Percentiles rank a stretch among this genome's conserved stretches.
phyloP scores from a whole-genome alignment of 2,888 invertebrate genomes.

The Phrixothrix hirtus region DNA sequence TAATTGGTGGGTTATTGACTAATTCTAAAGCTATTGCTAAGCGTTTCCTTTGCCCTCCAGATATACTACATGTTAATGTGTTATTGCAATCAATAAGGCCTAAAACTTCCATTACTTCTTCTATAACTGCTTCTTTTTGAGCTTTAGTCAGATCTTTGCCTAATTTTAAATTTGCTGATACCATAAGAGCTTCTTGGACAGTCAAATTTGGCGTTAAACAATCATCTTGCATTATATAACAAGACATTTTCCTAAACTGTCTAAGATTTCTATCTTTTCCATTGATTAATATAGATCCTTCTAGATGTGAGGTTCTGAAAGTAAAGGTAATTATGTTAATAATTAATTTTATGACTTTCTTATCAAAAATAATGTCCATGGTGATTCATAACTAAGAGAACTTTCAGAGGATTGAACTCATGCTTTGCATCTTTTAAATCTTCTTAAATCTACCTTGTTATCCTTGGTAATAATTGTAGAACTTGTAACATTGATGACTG shows the following conservation, averaged over 20 bases:
- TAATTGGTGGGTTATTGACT: constrained; percentile 94
- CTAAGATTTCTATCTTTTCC: constrained; percentile 84
- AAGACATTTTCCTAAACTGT: constrained; percentile 89
- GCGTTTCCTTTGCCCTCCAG: constrained; percentile 90
- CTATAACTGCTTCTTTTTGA: constrained; percentile 78
- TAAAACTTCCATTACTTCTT: constrained; percentile 84
- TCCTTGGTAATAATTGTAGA: no score
- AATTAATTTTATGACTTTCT: no score
- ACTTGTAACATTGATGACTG: no score
- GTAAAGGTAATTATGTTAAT: no score
- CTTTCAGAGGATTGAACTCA: no score
- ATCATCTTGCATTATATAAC: constrained; percentile 97
- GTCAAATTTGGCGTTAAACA: constrained; percentile 86
- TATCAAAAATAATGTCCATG: no score
- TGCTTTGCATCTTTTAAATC: no score
- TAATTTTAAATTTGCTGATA: constrained; percentile 90
- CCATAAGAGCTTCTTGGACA: constrained; percentile 90
- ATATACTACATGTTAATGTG: constrained; percentile 79
- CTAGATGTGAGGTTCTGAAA: constrained; percentile 79
- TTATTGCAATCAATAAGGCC: constrained; percentile 78
- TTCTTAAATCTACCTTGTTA: no score
- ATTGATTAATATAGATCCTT: constrained; percentile 85
- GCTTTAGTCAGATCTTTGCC: constrained; percentile 74
- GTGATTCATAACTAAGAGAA: no score
- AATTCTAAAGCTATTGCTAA: constrained; percentile 90